phyloP scores from a whole-genome alignment of 1,140 invertebrate genomes.

The Lethrus apterus region DNA sequence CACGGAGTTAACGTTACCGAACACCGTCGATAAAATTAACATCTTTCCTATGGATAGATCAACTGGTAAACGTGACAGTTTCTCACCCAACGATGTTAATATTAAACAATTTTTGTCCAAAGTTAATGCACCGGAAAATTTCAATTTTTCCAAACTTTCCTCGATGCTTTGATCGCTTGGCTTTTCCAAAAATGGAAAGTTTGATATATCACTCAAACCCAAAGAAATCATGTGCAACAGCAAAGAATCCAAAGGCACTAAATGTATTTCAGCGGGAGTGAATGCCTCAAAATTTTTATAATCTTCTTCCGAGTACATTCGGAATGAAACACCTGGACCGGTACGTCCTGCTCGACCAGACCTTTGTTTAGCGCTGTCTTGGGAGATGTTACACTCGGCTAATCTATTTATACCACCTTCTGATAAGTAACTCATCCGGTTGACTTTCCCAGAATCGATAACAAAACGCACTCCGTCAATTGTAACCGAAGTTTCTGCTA shows the following conservation, averaged over 20 bases:
- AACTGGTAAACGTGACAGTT: constrained; percentile 83
- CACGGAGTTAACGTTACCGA: constrained; percentile 86
- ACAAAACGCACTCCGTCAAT: constrained; percentile 99
- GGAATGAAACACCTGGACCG: constrained; percentile 68
- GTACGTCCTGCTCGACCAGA: constrained; percentile 90
- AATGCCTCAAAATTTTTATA: constrained; percentile 65
- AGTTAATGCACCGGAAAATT: constrained; percentile 82
- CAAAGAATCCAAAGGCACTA: constrained; percentile 85
- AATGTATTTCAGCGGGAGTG: constrained; percentile 65
- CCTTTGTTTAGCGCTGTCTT: constrained; percentile 93
- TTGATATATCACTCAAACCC: constrained; percentile 82
- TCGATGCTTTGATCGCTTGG: constrained; percentile 78
- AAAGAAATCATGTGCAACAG: constrained; percentile 92
- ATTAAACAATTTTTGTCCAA: constrained; percentile 59
- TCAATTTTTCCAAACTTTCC: constrained; percentile 75
- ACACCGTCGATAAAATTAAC: constrained; percentile 86
- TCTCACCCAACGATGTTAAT: constrained; percentile 84
- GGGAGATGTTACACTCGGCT: constrained; percentile 87
- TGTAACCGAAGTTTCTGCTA: constrained; percentile 98
- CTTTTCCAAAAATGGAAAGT: constrained; percentile 94
- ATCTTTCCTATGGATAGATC: constrained; percentile 96
- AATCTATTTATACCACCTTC: constrained; percentile 51
- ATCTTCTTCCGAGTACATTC: constrained; percentile 78
- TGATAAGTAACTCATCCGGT: constrained; percentile 94
- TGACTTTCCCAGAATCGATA: constrained; percentile 93